These are phyloP conservation scores for Collichthys lucidus DNA, from an alignment of 2,113 vertebrate species.

Conservation along the genomic window DNA sequence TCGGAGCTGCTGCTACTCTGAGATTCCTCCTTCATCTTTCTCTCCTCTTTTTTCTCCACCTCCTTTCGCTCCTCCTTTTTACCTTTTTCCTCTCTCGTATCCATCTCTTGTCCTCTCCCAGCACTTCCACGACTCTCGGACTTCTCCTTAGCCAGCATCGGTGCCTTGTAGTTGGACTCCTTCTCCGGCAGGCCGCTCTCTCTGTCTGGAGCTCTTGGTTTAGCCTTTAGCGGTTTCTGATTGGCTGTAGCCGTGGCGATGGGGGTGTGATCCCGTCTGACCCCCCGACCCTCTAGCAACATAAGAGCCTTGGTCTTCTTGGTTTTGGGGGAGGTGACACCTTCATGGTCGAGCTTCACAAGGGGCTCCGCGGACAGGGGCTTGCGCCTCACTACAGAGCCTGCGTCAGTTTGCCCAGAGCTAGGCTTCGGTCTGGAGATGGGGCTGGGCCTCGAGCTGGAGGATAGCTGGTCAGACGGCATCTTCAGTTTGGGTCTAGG, in stretches of 20 bases:
- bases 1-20: conserved; percentile 91
- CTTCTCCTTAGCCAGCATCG: conserved; percentile 65
- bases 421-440: conserved; percentile 64
- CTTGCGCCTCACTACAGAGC: conserved; percentile 57
- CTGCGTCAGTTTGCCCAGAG: conserved; percentile 29
- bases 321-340: conserved; percentile 96
- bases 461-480: conserved; percentile 57
- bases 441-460: conserved; percentile 47
- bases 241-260: conserved; percentile 74
- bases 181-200: conserved; percentile 56
- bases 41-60: conserved; percentile 80
- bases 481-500: conserved; percentile 73
- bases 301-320: conserved; percentile 98
- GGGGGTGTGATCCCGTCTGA: conserved; percentile 80
- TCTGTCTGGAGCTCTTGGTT: conserved; percentile 64
- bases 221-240: conserved; percentile 82
- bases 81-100: conserved; percentile 80
- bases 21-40: conserved; percentile 82
- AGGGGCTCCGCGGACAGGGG: conserved; percentile 76
- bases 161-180: conserved; percentile 59
- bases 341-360: conserved; percentile 97
- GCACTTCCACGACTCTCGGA: conserved; percentile 72
- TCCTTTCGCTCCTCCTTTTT: conserved; percentile 83
- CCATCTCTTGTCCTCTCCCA: conserved; percentile 66
- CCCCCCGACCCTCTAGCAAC: conserved; percentile 89